Percentiles rank a stretch among this genome's conserved stretches.
Evolutionary conservation across 2,888 invertebrate species (phyloP).

Genomic region (Brachyptera putata): DNA sequence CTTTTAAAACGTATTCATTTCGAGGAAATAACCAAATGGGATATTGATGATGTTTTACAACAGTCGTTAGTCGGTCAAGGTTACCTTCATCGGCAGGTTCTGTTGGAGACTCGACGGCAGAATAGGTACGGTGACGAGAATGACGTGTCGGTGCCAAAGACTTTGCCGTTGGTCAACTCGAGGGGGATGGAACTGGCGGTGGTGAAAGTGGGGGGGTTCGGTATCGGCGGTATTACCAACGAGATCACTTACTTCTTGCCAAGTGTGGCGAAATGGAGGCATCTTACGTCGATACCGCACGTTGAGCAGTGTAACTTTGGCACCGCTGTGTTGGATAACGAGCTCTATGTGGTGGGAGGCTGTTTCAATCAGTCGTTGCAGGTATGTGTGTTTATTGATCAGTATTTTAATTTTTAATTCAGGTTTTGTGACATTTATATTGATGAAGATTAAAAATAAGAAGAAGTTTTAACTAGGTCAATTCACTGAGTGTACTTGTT

Average conservation of each 20-base stretch:
- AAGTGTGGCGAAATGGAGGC: constrained; percentile 56
- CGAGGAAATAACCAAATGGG: constrained; percentile 45
- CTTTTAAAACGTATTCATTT: constrained; percentile 50
- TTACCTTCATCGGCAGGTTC: constrained; percentile 39
- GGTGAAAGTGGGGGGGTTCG: constrained; percentile 65
- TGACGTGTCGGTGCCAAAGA: constrained; percentile 25
- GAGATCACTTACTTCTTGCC: constrained; percentile 62
- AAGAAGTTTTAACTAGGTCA: no score
- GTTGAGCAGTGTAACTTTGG: constrained; percentile 72
- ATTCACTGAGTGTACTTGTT: no score
- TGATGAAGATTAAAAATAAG: no score
- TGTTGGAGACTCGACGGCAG: constrained; percentile 43
- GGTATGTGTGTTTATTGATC: constrained; percentile 41
- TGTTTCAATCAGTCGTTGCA: constrained; percentile 64
- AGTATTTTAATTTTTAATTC: no score
- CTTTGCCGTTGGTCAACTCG: constrained; percentile 51
- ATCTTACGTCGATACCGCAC: constrained; percentile 64
- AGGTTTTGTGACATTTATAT: no score
- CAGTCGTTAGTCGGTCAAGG: constrained; percentile 11
- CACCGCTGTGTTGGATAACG: constrained; percentile 62
- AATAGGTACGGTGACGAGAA: constrained; percentile 26
- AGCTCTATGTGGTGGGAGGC: constrained; percentile 65
- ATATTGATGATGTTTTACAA: constrained; percentile 39
- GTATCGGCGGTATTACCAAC: constrained; percentile 61
- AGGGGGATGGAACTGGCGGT: constrained; percentile 65